phyloP scores from a whole-genome alignment of 2,888 invertebrate species.

The Conomelus anceps region DNA sequence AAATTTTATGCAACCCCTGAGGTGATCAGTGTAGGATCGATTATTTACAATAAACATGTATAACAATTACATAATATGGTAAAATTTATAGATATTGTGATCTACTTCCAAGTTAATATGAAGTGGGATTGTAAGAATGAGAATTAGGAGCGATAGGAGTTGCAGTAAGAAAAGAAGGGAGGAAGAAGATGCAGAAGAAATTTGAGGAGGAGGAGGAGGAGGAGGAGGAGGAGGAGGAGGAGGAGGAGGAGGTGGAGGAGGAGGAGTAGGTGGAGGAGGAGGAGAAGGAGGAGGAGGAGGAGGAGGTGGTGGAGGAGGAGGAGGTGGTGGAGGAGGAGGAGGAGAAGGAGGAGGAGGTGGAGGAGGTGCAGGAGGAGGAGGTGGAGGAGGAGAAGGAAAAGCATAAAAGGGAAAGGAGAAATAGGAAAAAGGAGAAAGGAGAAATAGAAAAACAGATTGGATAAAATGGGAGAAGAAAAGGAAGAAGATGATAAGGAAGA shows the following conservation, averaged over 20 bases:
- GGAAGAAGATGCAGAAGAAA: too few species aligned
- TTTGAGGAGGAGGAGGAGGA: background rate
- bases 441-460: background rate
- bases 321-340: background rate
- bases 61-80: too few species aligned
- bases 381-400: background rate
- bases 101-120: too few species aligned
- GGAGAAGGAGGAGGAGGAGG: background rate
- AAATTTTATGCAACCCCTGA: too few species aligned
- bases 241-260: background rate
- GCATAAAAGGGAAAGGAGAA: background rate
- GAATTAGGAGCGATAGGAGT: too few species aligned
- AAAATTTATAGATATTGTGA: too few species aligned
- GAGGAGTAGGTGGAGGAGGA: background rate
- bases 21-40: too few species aligned
- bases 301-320: background rate
- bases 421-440: background rate
- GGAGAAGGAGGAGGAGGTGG: background rate
- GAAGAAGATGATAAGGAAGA: background rate
- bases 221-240: background rate
- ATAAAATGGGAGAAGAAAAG: background rate
- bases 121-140: too few species aligned
- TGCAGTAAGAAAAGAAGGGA: too few species aligned
- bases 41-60: too few species aligned
- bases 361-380: background rate